Base-by-base conservation (phyloP, 2,797 vertebrate species). In the Coregonus ussuriensis region DNA sequence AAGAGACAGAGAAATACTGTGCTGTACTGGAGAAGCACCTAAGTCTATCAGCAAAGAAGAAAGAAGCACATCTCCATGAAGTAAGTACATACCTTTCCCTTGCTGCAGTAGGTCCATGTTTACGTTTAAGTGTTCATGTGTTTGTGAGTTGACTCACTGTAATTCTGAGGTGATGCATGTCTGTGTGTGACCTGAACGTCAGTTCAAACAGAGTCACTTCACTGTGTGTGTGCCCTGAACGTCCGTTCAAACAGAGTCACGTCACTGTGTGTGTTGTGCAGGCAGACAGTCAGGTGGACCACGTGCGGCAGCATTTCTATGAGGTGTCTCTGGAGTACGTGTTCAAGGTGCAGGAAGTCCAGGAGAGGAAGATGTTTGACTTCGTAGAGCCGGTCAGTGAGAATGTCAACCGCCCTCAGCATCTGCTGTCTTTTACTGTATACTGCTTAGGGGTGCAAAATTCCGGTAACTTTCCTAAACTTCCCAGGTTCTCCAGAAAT, bases 311-410 rank as follows among this genome's bases (percentile, higher is more conserved):
- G 82, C 94, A 97, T 77, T 99, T 99, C 86, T 98, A 96, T 70
- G 97, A 99, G 80, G 97, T 98, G 0, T 99, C 98, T 0, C 93
- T 99, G 83, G 97, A 99, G 89, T 99, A 99, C 72, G 97, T 99
- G 87, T 99, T 99, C 91, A 99, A 99, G 94, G 97, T 99, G 84
- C 98, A 99, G 87, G 98, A 99, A 91, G 98, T 99, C 37, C 98
- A 99, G 88, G 98, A 99, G 81, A 98, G 97, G 86, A 99, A 99
- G 93, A 99, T 99, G 86, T 99, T 99, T 94, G 97, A 99, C 86
- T 99, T 99, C 93, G 97, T 99, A 77, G 98, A 99, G 90, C 98
- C 98, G 73, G 98, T 99, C 93, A 97, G 96, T 87, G 25, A 56
- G 14, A 56, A 47, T 47, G 41, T 9, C 41, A 47, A 47, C 41